phyloP scores from a whole-genome alignment of 2,113 vertebrate species.

The Mus musculus region GRCm39 chr1:171679501-171680000 shows the following conservation, averaged over 20 bases:
- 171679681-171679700: conserved; percentile 66
- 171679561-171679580: conserved; percentile 54
- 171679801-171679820: not conserved
- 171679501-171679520: conserved; percentile 27
- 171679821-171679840: not conserved
- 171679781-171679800: not conserved
- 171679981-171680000: not conserved
- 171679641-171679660: conserved; percentile 52
- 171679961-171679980: not conserved
- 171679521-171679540: not conserved
- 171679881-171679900: not conserved
- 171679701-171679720: conserved; percentile 61
- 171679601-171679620: conserved; percentile 61
- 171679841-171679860: not conserved
- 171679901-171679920: not conserved
- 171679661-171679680: not conserved
- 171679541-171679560: conserved; percentile 60
- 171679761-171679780: not conserved
- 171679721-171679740: not conserved
- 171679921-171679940: conserved; percentile 33
- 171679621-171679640: conserved; percentile 72
- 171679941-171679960: not conserved
- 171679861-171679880: not conserved
- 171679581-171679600: conserved; percentile 54
- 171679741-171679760: conserved; percentile 13